Evolutionary conservation across 2,113 vertebrate species (phyloP).

Genomic region (Thryonomys swinderianus): DNA sequence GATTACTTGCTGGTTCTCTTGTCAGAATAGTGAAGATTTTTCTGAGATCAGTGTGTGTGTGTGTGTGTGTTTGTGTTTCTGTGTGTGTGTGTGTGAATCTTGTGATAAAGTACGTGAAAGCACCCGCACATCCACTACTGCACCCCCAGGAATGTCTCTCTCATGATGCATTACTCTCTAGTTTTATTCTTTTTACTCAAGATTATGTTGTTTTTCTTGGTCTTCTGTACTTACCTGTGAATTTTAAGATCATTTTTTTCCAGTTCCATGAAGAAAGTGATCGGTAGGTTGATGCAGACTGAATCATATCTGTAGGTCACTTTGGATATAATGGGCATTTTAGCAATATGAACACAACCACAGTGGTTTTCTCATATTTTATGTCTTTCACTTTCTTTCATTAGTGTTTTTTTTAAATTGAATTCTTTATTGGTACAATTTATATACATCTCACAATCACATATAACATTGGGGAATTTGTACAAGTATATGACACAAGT

Average conservation of each 20-base stretch:
- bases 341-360: not conserved
- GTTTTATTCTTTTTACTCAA: not conserved
- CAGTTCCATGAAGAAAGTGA: not conserved
- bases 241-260: not conserved
- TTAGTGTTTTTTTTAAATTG: too few species aligned
- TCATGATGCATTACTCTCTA: not conserved
- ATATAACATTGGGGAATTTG: too few species aligned
- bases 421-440: too few species aligned
- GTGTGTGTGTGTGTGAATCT: not conserved
- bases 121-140: not conserved
- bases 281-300: not conserved
- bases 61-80: too few species aligned
- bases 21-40: not conserved
- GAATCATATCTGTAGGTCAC: not conserved
- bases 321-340: not conserved
- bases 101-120: not conserved
- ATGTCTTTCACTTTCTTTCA: not conserved
- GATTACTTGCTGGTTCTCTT: not conserved
- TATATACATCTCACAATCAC: too few species aligned
- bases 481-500: too few species aligned
- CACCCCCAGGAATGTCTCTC: not conserved
- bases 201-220: not conserved
- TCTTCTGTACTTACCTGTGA: not conserved
- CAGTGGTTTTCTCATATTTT: not conserved
- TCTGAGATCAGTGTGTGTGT: not conserved